Conservation (phyloP, 2,797 vertebrate genomes). For the Ctenochaetus hawaiiensis region DNA sequence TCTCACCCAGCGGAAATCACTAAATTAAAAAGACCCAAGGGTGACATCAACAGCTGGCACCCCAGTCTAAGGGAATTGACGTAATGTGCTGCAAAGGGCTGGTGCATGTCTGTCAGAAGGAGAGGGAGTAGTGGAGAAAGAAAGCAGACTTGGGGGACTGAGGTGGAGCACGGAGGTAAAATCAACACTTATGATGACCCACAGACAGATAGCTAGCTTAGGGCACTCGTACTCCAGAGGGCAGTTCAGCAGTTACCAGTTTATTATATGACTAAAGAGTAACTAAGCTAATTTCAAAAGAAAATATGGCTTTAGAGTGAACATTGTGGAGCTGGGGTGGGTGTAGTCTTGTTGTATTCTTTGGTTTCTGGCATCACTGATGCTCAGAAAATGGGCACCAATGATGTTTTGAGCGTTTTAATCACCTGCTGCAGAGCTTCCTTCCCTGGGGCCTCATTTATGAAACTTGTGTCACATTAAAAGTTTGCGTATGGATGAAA, state of each 20-base stretch:
- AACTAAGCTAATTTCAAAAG: background rate
- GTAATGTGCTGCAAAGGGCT: conserved; percentile 78
- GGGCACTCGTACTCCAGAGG: background rate
- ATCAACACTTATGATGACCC: background rate
- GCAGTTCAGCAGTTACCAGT: background rate
- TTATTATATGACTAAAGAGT: background rate
- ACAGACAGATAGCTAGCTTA: background rate
- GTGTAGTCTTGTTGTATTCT: no score
- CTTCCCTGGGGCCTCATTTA: no score
- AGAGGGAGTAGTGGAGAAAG: conserved; percentile 21
- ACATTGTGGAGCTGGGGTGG: no score
- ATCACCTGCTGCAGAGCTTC: no score
- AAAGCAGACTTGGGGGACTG: background rate
- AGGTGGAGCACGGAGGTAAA: background rate
- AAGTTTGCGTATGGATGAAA: no score
- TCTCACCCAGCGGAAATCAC: conserved; percentile 83
- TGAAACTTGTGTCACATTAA: no score
- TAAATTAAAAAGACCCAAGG: conserved; percentile 84
- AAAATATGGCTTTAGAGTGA: no score
- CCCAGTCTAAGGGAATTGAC: conserved; percentile 66
- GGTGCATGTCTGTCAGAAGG: conserved; percentile 75
- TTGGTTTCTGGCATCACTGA: no score
- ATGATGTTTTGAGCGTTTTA: no score
- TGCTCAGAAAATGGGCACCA: no score
- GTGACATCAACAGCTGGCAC: conserved; percentile 85